Conservation (phyloP, 1,140 invertebrate species). For the Microplitis demolitor region DNA sequence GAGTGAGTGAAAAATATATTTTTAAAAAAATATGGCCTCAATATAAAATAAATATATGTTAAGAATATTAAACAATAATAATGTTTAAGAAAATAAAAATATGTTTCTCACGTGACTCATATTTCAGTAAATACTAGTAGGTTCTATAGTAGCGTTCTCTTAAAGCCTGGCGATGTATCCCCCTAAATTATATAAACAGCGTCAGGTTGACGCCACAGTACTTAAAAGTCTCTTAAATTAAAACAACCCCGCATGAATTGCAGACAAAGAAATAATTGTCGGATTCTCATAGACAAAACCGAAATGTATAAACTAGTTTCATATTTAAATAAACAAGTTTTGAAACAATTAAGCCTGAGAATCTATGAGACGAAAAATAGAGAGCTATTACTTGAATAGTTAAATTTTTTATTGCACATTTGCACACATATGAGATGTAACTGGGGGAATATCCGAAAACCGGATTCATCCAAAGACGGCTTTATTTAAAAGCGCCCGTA, state of each 20-base stretch:
- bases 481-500: slow-evolving; percentile 52
- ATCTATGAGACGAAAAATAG: too few species aligned
- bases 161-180: slow-evolving; percentile 26
- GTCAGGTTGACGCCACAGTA: slow-evolving; percentile 30
- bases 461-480: slow-evolving; percentile 40
- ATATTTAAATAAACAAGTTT: neutral
- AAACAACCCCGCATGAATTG: neutral
- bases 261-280: too few species aligned
- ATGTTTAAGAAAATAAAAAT: too few species aligned
- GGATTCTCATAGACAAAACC: too few species aligned
- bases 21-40: too few species aligned
- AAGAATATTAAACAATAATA: too few species aligned
- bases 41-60: too few species aligned
- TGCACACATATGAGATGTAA: slow-evolving; percentile 23
- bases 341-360: neutral
- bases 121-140: too few species aligned
- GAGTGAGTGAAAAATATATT: too few species aligned
- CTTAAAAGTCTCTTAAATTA: neutral
- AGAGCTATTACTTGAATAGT: neutral
- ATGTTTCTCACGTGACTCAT: too few species aligned
- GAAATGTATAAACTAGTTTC: too few species aligned
- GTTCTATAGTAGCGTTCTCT: neutral
- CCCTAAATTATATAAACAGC: slow-evolving; percentile 50
- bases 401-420: slow-evolving; percentile 15
- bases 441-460: slow-evolving; percentile 22